Percentiles rank a stretch among this genome's conserved stretches.
Evolutionary conservation across 1,140 invertebrate genomes (phyloP).

Genomic region (Dufourea novaeangliae): DNA sequence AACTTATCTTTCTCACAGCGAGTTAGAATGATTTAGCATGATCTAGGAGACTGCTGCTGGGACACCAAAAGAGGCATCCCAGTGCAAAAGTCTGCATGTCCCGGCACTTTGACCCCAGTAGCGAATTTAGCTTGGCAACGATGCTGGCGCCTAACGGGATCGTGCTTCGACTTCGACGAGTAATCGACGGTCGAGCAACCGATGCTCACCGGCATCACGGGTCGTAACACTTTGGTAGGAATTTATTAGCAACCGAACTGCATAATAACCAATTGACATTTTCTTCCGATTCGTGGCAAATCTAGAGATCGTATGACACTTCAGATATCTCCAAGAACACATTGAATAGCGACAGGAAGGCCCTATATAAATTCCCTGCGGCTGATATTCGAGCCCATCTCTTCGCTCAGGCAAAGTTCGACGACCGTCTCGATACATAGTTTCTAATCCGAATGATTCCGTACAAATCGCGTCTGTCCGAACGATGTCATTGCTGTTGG

Average conservation of each 20-base stretch:
- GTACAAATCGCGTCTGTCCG: neutral
- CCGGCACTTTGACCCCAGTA: conserved; percentile 30
- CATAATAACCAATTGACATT: neutral
- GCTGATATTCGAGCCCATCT: too few relatives aligned
- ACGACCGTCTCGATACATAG: neutral
- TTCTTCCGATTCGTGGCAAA: too few relatives aligned
- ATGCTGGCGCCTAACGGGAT: conserved; percentile 60
- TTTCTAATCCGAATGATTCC: neutral
- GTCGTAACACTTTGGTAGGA: neutral
- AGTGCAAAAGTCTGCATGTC: too few relatives aligned
- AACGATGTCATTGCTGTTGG: too few relatives aligned
- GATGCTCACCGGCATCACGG: neutral
- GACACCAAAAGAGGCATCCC: neutral
- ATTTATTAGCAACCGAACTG: neutral
- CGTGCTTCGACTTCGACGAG: conserved; percentile 35
- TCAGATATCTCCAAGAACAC: too few relatives aligned
- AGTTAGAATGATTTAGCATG: neutral
- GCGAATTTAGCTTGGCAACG: conserved; percentile 41
- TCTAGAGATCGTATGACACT: too few relatives aligned
- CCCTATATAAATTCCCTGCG: too few relatives aligned
- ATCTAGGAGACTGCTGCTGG: neutral
- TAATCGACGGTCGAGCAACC: conserved; percentile 3
- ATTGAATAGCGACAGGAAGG: too few relatives aligned
- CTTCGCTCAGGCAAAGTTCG: too few relatives aligned
- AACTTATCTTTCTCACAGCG: too few relatives aligned